These are phyloP conservation scores for Catalaphyllia jardinei DNA, from an alignment of 64 coral and sea anemone genomes.

Conservation along the genomic window DNA sequence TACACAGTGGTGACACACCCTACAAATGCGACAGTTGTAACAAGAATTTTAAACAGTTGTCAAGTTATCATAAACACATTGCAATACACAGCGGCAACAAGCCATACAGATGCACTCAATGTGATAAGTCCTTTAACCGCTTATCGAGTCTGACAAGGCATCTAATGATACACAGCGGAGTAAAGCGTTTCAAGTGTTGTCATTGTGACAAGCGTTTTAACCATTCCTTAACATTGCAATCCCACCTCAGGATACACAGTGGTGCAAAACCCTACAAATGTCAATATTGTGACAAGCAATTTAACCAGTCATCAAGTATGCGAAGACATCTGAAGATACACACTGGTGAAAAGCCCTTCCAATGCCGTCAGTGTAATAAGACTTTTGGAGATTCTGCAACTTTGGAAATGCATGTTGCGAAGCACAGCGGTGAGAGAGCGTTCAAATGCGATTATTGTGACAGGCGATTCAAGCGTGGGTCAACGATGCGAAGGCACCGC, in stretches of 20 bases:
- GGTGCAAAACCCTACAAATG: conserved; percentile 15
- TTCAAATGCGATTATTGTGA: conserved; percentile 46
- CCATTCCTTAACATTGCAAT: not conserved
- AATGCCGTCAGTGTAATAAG: conserved; percentile 30
- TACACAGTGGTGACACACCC: not conserved
- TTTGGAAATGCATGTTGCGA: conserved; percentile 31
- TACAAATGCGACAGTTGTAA: not conserved
- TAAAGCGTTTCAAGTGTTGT: not conserved
- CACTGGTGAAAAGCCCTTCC: conserved; percentile 7
- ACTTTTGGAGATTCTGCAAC: conserved; percentile 13
- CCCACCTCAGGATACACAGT: conserved; percentile 1
- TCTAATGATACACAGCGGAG: not conserved
- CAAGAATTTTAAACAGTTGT: not conserved
- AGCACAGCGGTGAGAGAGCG: conserved; percentile 27
- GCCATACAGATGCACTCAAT: not conserved
- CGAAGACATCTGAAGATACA: conserved; percentile 38
- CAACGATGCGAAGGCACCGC: not conserved
- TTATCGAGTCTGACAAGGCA: not conserved
- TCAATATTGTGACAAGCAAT: not conserved
- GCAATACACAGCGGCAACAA: not conserved
- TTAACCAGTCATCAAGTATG: not conserved
- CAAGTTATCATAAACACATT: not conserved
- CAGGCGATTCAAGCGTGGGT: conserved; percentile 2
- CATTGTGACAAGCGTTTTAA: not conserved
- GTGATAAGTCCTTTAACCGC: not conserved